Percentiles rank a stretch among this genome's conserved stretches.
Conservation (phyloP, 2,113 vertebrate genomes). For the western clawed frog (Xenopus tropicalis) region DNA sequence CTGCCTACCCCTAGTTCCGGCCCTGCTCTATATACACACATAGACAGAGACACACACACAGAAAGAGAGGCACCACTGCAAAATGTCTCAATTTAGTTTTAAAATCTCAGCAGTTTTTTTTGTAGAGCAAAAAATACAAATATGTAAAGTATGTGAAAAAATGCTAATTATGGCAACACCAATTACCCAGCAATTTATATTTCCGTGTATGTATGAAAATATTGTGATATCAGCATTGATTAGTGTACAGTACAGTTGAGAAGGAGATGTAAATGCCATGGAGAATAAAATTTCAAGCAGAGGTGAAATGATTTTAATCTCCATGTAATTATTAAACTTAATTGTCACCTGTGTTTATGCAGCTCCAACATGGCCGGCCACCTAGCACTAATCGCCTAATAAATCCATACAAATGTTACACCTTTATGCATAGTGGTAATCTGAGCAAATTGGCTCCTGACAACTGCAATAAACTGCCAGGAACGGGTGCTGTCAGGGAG, state of each 20-base stretch:
- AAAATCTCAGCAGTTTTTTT: too few species aligned
- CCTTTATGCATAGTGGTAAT: slow-evolving; percentile 69
- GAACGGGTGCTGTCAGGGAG: slow-evolving; percentile 68
- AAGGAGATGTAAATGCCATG: slow-evolving; percentile 46
- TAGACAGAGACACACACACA: too few species aligned
- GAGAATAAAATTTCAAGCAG: slow-evolving; percentile 49
- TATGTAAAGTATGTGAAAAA: background rate
- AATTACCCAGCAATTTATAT: slow-evolving; percentile 27
- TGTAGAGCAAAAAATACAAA: too few species aligned
- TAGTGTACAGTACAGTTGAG: slow-evolving; percentile 25
- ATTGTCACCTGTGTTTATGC: slow-evolving; percentile 58
- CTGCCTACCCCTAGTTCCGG: too few species aligned
- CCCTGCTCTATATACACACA: too few species aligned
- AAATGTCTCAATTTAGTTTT: too few species aligned
- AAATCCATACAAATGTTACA: slow-evolving; percentile 68
- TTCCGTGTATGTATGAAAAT: slow-evolving; percentile 19
- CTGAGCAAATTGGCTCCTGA: slow-evolving; percentile 72
- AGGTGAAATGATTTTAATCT: slow-evolving; percentile 60
- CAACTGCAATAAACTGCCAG: slow-evolving; percentile 70
- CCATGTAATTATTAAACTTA: slow-evolving; percentile 62
- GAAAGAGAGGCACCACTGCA: too few species aligned
- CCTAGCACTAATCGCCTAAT: slow-evolving; percentile 66
- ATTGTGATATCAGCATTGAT: slow-evolving; percentile 36
- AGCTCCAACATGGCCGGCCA: slow-evolving; percentile 51
- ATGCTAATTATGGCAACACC: slow-evolving; percentile 28